Evolutionary conservation across 2,797 vertebrate species (phyloP), one percentile per base, ranked within the genome.

Genomic region (Protosalanx chinensis): DNA sequence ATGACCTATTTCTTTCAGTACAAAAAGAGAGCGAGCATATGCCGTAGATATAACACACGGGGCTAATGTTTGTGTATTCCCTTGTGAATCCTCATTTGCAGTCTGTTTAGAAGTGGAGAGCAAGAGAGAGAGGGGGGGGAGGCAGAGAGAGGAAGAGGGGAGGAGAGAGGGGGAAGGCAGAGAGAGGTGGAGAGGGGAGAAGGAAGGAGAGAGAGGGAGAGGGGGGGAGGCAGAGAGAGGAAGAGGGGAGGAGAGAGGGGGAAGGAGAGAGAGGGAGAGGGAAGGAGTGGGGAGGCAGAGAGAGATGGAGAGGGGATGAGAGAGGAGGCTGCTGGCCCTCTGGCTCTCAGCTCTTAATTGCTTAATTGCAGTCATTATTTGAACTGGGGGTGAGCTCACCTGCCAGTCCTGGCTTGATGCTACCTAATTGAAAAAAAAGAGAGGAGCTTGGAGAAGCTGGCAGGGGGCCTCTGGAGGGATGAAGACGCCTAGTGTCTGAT

Each of bases 301-400:
- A 6, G 35, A 37, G 35, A 7, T 6, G 6, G 35, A 37, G 35
- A 37, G 35, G 15, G 5, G 6, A 27, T 27, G 73, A 73, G 78
- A 75, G 18, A 76, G 41, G 20, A 3, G 77, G 77, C 76, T 74
- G 68, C 61, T 81, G 82, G 79, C 82, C 79, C 75, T 51, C 74
- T 73, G 77, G 68, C 77, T 88, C 77, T 56, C 60, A 81, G 81
- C 76, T 86, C 88, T 86, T 91, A 91, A 91, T 92, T 90, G 85
- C 86, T 87, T 89, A 88, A 92, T 91, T 88, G 79, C 75, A 86
- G 83, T 85, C 83, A 89, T 91, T 86, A 90, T 90, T 87, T 88
- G 83, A 89, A 88, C 82, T 84, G 81, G 77, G 84, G 79, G 79
- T 72, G 63, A 63, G 84, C 77, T 89, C 84, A 88, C 83, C 85